phyloP scores from a whole-genome alignment of 2,113 vertebrate genomes.

The Dermatemys mawii region DNA sequence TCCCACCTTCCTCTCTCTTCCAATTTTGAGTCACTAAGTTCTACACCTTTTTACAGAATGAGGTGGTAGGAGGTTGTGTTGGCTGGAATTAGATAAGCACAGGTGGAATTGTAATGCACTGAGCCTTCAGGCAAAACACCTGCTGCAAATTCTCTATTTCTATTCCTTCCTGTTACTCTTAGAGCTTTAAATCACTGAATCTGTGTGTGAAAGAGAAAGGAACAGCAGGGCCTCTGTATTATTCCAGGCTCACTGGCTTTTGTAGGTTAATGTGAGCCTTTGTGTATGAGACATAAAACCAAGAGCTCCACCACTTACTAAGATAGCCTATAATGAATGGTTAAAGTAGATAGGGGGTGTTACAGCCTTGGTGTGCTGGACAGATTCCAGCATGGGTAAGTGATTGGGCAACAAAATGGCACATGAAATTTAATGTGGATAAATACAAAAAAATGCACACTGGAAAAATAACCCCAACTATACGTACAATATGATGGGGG shows the following conservation, averaged over 20 bases:
- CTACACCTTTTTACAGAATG: not conserved
- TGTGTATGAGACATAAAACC: not conserved
- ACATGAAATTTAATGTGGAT: no score
- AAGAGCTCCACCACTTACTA: not conserved
- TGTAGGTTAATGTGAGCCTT: not conserved
- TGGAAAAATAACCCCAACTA: no score
- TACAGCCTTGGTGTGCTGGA: not conserved
- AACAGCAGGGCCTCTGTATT: not conserved
- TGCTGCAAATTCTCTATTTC: not conserved
- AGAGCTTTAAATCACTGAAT: not conserved
- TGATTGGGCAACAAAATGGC: no score
- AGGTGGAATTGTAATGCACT: not conserved
- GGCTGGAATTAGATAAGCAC: not conserved
- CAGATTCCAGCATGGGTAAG: rapidly evolving
- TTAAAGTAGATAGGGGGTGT: not conserved
- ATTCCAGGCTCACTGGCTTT: not conserved
- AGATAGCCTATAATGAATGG: not conserved
- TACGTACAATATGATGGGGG: no score
- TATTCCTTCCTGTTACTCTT: slow-evolving; percentile 12
- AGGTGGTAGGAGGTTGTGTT: not conserved
- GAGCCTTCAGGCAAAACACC: slow-evolving; percentile 15
- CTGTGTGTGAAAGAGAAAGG: not conserved
- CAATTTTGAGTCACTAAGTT: not conserved
- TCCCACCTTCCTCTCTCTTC: not conserved
- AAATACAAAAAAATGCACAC: no score